A percentile compares a stretch with the other conserved stretches of the same genome.
phyloP scores from a whole-genome alignment of 2,113 vertebrate genomes.

The Mandrillus leucophaeus region DNA sequence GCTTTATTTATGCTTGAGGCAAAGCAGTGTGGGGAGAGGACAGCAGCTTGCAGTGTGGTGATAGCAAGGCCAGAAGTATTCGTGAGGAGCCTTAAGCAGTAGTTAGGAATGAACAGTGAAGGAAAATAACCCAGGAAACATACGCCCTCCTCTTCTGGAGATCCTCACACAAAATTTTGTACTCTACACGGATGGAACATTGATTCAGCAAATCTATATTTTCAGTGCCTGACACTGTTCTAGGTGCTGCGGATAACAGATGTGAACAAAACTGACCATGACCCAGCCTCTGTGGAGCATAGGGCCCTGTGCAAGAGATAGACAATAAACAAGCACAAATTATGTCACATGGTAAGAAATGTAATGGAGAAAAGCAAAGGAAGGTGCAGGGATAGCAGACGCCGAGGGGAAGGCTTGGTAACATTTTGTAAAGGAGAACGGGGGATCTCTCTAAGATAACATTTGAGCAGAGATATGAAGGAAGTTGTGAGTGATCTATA shows the following conservation, averaged over 20 bases:
- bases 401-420: neutral
- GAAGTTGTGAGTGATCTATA: neutral
- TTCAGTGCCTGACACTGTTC: neutral
- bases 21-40: neutral
- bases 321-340: neutral
- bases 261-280: neutral
- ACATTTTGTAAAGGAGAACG: neutral
- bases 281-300: neutral
- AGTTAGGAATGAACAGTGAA: neutral
- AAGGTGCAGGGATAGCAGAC: neutral
- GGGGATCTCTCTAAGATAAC: neutral
- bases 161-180: neutral
- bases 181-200: neutral
- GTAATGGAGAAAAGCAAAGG: neutral
- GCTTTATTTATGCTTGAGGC: neutral
- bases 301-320: neutral
- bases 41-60: neutral
- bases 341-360: neutral
- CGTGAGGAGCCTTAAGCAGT: neutral
- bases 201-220: neutral
- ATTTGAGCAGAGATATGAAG: conserved; percentile 35
- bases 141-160: neutral
- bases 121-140: neutral
- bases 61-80: neutral
- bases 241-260: neutral